These are phyloP conservation scores for Hemaris fuciformis DNA, from an alignment of 2,888 invertebrate genomes.

Conservation along the genomic window DNA sequence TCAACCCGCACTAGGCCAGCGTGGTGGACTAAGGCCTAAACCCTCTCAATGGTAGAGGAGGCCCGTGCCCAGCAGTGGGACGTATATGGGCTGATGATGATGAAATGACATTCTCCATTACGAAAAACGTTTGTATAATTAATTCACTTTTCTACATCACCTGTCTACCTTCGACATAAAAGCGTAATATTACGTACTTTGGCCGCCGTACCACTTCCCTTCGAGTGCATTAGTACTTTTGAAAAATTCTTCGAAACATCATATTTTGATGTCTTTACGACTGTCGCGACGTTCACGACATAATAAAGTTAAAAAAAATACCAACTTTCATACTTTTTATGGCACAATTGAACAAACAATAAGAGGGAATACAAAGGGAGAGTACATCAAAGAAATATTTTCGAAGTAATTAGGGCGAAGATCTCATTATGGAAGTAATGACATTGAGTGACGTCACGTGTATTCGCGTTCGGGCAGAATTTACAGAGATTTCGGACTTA, in stretches of 20 bases:
- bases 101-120: too few species aligned
- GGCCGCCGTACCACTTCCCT: too few species aligned
- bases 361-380: neutral
- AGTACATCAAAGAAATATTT: constrained; percentile 3
- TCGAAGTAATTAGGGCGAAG: constrained; percentile 34
- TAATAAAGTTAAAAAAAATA: neutral
- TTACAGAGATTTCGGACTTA: neutral
- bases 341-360: constrained; percentile 6
- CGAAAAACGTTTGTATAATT: too few species aligned
- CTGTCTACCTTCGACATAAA: too few species aligned
- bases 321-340: neutral
- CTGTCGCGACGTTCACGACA: neutral
- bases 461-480: neutral
- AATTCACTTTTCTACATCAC: too few species aligned
- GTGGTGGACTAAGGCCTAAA: too few species aligned
- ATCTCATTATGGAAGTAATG: constrained; percentile 27
- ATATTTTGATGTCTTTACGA: constrained; percentile 22
- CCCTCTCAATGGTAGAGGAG: too few species aligned
- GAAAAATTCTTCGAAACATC: constrained; percentile 18
- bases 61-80: too few species aligned
- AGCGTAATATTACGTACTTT: too few species aligned
- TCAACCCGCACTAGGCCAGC: too few species aligned
- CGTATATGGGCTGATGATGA: too few species aligned
- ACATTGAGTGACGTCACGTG: constrained; percentile 6
- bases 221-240: neutral